These are phyloP conservation scores for Pangasius macronema DNA, from an alignment of 2,797 vertebrate genomes.

Conservation along the genomic window DNA sequence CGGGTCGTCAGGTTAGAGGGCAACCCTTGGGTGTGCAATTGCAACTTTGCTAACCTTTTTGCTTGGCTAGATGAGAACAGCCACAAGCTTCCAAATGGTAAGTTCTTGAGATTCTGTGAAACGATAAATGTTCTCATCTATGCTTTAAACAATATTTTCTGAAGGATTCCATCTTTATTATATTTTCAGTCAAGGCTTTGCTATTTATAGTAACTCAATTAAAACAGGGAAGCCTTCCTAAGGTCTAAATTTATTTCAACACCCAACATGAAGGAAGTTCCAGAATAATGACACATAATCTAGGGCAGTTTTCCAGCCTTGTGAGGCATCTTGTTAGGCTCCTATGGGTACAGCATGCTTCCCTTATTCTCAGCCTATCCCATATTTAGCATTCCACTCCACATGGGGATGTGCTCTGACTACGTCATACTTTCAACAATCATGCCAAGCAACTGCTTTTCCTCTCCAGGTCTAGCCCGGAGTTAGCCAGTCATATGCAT, in stretches of 20 bases:
- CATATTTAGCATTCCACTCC: conserved; percentile 39
- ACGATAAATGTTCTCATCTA: background rate
- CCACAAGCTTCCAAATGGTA: conserved; percentile 93
- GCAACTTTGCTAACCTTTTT: conserved; percentile 93
- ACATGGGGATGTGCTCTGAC: conserved; percentile 35
- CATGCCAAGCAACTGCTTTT: conserved; percentile 38
- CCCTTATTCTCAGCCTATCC: conserved; percentile 24
- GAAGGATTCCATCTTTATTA: background rate
- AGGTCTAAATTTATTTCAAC: conserved; percentile 69
- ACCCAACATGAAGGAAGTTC: conserved; percentile 61
- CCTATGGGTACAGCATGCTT: conserved; percentile 42
- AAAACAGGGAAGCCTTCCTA: conserved; percentile 67
- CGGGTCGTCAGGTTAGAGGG: conserved; percentile 89
- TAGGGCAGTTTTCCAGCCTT: conserved; percentile 51
- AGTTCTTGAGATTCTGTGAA: conserved; percentile 59
- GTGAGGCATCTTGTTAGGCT: conserved; percentile 42
- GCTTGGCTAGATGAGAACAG: conserved; percentile 91
- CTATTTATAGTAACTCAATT: conserved; percentile 70
- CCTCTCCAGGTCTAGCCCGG: background rate
- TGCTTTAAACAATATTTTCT: background rate
- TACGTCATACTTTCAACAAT: conserved; percentile 24
- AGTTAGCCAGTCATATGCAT: conserved; percentile 17
- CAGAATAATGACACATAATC: conserved; percentile 63
- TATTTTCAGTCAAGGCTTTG: conserved; percentile 54
- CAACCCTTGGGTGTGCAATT: conserved; percentile 97